phyloP scores from a whole-genome alignment of 2,797 vertebrate species.

The Miopithecus talapoin region DNA sequence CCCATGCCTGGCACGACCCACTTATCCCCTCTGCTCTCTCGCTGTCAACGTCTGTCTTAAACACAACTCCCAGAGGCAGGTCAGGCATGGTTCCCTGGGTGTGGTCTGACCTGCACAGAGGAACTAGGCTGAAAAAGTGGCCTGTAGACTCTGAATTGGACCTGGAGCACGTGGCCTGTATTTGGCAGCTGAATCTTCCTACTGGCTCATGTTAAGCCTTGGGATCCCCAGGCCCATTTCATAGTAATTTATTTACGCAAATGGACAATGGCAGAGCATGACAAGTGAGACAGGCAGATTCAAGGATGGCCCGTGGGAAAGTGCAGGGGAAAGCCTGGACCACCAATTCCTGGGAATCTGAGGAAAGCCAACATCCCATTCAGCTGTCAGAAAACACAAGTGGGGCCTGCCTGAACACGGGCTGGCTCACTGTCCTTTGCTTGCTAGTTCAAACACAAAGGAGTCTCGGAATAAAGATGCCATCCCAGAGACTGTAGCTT shows the following conservation, averaged over 20 bases:
- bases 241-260: background rate
- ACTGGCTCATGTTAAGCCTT: background rate
- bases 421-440: background rate
- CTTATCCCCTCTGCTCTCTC: background rate
- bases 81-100: accelerated
- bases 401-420: too few species aligned
- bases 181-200: background rate
- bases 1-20: background rate
- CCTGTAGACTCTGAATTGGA: background rate
- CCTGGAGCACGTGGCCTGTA: background rate
- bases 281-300: background rate
- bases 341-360: background rate
- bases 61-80: background rate
- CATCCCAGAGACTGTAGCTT: background rate
- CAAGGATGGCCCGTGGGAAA: accelerated
- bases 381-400: background rate
- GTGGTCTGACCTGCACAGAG: background rate
- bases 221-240: background rate
- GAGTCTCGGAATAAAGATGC: background rate
- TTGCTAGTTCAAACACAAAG: background rate
- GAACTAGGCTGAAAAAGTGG: background rate
- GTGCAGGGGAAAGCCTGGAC: background rate
- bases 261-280: background rate
- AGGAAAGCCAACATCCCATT: background rate
- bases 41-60: background rate